Conservation (phyloP, 2,888 invertebrate genomes). For the Anarsia innoxiella region DNA sequence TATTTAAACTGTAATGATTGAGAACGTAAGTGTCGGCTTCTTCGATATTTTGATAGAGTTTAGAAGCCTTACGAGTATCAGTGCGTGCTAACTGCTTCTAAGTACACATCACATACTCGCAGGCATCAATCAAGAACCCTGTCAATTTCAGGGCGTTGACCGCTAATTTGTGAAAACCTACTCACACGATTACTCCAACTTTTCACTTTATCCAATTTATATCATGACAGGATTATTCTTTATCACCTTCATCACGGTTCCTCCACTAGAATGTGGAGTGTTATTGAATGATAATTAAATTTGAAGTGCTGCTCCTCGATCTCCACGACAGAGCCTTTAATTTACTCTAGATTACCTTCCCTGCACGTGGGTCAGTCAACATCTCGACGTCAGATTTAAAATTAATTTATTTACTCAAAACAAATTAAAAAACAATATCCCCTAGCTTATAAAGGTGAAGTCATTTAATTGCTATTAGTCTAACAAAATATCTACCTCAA, state of each 20-base stretch:
- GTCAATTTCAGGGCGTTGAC: conserved; percentile 22
- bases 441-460: background rate
- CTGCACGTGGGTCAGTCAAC: conserved; percentile 49
- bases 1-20: no score
- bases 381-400: conserved; percentile 39
- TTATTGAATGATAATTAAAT: conserved; percentile 40
- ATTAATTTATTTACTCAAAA: conserved; percentile 13
- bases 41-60: conserved; percentile 30
- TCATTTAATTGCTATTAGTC: conserved; percentile 1
- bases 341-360: conserved; percentile 40
- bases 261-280: background rate
- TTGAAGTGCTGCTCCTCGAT: conserved; percentile 47
- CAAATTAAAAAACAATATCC: background rate
- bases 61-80: conserved; percentile 32
- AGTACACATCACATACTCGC: conserved; percentile 8
- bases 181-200: background rate
- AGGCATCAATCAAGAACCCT: conserved; percentile 20
- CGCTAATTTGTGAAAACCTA: conserved; percentile 13
- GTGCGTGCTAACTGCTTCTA: conserved; percentile 23
- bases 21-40: conserved; percentile 11
- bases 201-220: no score
- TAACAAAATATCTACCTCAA: background rate
- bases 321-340: conserved; percentile 37
- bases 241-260: conserved; percentile 4
- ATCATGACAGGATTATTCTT: no score